phyloP scores from a whole-genome alignment of 92 coral and sea anemone species.

The Metridium senile region DNA sequence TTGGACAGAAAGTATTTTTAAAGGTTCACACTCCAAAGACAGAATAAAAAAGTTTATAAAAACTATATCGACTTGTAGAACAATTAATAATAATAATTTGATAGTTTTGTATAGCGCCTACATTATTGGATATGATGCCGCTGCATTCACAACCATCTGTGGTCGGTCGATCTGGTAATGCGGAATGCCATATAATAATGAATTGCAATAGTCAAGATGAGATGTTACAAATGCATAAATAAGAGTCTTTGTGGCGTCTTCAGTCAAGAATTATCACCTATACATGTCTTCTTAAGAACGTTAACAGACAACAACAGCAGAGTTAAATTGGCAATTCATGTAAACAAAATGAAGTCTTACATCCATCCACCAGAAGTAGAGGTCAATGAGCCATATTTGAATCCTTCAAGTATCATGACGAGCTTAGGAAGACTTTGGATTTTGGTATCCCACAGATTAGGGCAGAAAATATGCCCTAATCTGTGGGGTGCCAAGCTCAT shows the following conservation, averaged over 20 bases:
- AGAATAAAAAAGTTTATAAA: constrained; percentile 28
- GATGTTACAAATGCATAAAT: no score
- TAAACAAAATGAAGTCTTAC: constrained; percentile 28
- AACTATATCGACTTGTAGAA: constrained; percentile 18
- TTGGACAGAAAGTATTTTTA: constrained; percentile 53
- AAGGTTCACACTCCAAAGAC: constrained; percentile 51
- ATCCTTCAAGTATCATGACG: constrained; percentile 9
- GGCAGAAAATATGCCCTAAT: no score
- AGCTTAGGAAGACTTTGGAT: no score
- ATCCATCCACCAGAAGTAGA: constrained; percentile 21
- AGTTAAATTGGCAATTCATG: constrained; percentile 23
- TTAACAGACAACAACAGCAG: constrained; percentile 25
- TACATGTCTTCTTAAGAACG: neutral
- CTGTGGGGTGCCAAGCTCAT: no score
- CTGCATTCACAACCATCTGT: neutral
- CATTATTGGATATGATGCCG: neutral
- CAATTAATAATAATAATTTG: neutral
- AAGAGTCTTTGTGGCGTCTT: neutral
- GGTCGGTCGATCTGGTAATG: no score
- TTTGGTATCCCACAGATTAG: no score
- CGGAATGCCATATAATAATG: no score
- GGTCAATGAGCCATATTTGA: constrained; percentile 16
- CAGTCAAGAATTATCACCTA: neutral
- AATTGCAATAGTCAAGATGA: no score
- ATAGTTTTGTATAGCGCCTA: no score